Evolutionary conservation across 2,797 vertebrate species (phyloP).

Genomic region (Oryzias dopingdopingensis): DNA sequence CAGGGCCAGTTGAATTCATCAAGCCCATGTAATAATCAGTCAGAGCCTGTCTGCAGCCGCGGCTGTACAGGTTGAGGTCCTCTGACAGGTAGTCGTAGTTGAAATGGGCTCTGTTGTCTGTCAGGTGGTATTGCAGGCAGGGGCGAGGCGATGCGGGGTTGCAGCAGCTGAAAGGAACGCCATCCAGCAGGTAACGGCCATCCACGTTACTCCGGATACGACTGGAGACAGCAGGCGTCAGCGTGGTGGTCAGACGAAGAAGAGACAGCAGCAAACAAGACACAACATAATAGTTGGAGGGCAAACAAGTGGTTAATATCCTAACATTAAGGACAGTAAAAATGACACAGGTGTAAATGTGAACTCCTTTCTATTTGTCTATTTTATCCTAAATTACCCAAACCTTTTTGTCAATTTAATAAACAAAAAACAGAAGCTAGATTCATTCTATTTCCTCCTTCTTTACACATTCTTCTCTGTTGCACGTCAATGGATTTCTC

Average conservation of each 20-base stretch:
- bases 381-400: conserved; percentile 40
- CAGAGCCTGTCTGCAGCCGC: conserved; percentile 88
- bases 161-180: conserved; percentile 97
- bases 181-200: conserved; percentile 88
- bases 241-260: background rate
- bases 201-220: conserved; percentile 97
- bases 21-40: conserved; percentile 89
- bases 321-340: conserved; percentile 15
- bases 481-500: conserved; percentile 40
- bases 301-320: conserved; percentile 4
- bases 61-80: conserved; percentile 90
- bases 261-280: background rate
- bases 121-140: conserved; percentile 91
- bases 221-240: conserved; percentile 59
- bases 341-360: conserved; percentile 19
- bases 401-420: conserved; percentile 27
- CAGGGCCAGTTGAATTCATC: conserved; percentile 87
- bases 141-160: conserved; percentile 92
- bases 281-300: background rate
- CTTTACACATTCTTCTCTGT: background rate
- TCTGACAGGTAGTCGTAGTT: conserved; percentile 93
- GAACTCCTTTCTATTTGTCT: conserved; percentile 29
- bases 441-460: conserved; percentile 42
- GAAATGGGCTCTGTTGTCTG: conserved; percentile 92
- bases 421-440: conserved; percentile 46